These are phyloP conservation scores for Theretra japonica DNA, from an alignment of 2,888 invertebrate species.

Conservation along the genomic window DNA sequence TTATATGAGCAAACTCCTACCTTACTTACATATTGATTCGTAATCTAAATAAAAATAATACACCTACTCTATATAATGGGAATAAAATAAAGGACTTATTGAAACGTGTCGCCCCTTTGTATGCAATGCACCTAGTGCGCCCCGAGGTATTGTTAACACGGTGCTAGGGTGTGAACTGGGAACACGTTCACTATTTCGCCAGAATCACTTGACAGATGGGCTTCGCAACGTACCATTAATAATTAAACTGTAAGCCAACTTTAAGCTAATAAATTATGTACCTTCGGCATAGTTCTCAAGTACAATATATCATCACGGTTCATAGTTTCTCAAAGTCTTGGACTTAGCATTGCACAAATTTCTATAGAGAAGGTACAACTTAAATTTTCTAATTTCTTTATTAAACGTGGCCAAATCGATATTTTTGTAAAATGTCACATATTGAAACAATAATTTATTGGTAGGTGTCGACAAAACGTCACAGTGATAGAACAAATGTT, in stretches of 20 bases:
- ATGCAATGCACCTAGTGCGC: neutral
- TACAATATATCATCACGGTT: neutral
- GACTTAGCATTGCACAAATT: neutral
- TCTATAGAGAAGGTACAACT: neutral
- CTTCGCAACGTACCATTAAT: neutral
- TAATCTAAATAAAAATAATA: neutral
- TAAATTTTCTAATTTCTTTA: neutral
- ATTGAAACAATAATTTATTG: slow-evolving; percentile 3
- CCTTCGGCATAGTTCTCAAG: slow-evolving; percentile 16
- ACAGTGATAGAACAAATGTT: neutral
- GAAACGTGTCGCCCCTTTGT: slow-evolving; percentile 5
- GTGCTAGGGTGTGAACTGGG: slow-evolving; percentile 9
- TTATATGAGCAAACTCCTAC: too few species aligned
- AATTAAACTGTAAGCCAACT: neutral
- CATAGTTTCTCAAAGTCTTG: neutral
- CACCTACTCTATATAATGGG: neutral
- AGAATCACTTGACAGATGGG: slow-evolving; percentile 22
- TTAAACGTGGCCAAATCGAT: neutral
- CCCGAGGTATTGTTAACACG: neutral
- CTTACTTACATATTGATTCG: too few species aligned
- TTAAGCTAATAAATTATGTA: neutral
- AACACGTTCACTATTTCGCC: neutral
- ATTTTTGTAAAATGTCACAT: neutral
- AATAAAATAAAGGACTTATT: neutral
- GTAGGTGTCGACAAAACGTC: neutral